Evolutionary conservation across 2,888 invertebrate species (phyloP).

Genomic region (Eulithis testata): DNA sequence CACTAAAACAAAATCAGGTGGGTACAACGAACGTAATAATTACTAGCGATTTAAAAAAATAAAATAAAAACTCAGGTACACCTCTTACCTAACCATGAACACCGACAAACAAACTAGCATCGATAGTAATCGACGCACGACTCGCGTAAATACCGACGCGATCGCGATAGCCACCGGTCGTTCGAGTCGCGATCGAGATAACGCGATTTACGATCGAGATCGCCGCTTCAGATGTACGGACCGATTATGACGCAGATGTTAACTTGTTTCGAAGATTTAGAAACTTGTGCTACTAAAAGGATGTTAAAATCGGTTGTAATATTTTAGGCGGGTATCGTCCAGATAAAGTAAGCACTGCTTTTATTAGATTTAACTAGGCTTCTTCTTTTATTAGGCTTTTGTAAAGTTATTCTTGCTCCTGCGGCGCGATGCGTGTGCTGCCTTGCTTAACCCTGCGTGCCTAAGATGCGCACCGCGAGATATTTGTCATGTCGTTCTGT

Average conservation of each 20-base stretch:
- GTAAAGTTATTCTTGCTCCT: no score
- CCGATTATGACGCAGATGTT: conserved; percentile 32
- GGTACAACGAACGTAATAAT: no score
- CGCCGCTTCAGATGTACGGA: conserved; percentile 67
- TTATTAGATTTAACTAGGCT: no score
- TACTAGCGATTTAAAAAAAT: neutral
- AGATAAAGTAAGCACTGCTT: no score
- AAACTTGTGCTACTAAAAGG: neutral
- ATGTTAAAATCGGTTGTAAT: no score
- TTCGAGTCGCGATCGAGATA: conserved; percentile 71
- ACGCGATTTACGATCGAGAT: conserved; percentile 68
- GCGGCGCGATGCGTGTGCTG: no score
- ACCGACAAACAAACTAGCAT: conserved; percentile 68
- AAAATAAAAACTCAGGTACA: conserved; percentile 46
- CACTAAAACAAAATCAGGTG: no score
- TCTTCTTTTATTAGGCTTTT: no score
- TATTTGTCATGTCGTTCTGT: no score
- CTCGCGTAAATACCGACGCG: conserved; percentile 57
- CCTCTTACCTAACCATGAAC: conserved; percentile 38
- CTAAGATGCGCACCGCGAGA: no score
- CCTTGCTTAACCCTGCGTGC: no score
- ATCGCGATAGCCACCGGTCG: conserved; percentile 62
- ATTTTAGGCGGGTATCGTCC: no score
- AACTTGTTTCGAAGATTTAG: conserved; percentile 11
- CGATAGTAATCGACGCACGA: conserved; percentile 72